Evolutionary conservation across 2,113 vertebrate genomes (phyloP).

Genomic region (Typhlomys cinereus): DNA sequence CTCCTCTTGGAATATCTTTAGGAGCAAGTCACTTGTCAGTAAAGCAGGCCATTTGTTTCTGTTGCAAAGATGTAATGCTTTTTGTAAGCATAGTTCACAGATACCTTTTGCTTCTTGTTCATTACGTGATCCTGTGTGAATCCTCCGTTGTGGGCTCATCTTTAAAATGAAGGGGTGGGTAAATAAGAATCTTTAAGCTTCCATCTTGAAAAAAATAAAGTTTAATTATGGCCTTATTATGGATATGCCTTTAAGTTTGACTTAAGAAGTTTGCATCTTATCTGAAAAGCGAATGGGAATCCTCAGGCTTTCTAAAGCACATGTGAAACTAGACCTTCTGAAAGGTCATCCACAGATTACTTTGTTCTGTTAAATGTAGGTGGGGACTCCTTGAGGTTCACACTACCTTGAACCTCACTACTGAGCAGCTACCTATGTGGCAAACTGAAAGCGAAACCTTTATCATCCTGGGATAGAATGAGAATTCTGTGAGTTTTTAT

Average conservation of each 20-base stretch:
- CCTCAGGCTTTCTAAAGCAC: not conserved
- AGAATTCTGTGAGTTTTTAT: conserved; percentile 69
- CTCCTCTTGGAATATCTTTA: not conserved
- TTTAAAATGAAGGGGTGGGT: not conserved
- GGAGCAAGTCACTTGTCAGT: not conserved
- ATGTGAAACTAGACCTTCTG: not conserved
- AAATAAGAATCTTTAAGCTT: not conserved
- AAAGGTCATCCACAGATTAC: not conserved
- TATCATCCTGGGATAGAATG: conserved; percentile 60
- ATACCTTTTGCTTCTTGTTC: not conserved
- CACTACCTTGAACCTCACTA: conserved; percentile 58
- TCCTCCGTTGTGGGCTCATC: not conserved
- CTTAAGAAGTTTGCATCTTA: not conserved
- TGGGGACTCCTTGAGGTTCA: not conserved
- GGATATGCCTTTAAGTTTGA: not conserved
- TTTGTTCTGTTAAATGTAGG: conserved; percentile 9
- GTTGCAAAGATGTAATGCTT: not conserved
- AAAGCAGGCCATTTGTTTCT: not conserved
- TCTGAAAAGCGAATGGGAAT: not conserved
- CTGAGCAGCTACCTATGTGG: conserved; percentile 57
- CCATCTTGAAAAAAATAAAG: not conserved
- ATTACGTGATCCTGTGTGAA: not conserved
- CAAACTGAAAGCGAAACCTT: conserved; percentile 76
- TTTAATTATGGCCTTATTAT: not conserved
- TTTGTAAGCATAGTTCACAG: not conserved